phyloP scores from a whole-genome alignment of 2,113 vertebrate genomes.

The Stercorarius parasiticus region DNA sequence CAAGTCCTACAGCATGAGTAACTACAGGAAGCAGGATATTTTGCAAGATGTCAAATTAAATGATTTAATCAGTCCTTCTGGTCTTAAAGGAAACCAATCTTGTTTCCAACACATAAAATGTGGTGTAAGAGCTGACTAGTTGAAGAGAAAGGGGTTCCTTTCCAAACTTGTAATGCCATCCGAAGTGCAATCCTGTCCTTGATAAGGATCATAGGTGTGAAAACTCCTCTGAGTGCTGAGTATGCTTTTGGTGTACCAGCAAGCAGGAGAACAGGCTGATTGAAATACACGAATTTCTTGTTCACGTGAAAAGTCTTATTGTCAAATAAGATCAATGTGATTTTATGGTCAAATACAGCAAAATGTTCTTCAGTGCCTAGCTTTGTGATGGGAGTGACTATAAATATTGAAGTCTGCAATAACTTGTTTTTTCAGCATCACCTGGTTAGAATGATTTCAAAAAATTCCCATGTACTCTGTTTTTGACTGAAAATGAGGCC shows the following conservation, averaged over 20 bases:
- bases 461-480: neutral
- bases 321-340: neutral
- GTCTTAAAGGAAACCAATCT: neutral
- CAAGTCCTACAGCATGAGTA: neutral
- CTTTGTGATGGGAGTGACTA: neutral
- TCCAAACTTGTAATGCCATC: neutral
- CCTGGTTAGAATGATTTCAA: neutral
- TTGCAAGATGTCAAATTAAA: neutral
- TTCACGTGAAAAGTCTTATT: neutral
- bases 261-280: neutral
- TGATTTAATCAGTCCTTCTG: neutral
- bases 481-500: neutral
- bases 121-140: neutral
- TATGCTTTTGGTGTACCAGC: neutral
- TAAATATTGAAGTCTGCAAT: neutral
- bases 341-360: neutral
- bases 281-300: neutral
- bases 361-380: neutral
- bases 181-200: neutral
- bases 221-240: neutral
- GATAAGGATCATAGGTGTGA: neutral
- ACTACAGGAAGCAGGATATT: neutral
- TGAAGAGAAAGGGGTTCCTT: neutral
- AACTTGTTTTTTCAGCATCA: neutral
- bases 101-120: neutral